These are phyloP conservation scores for Montipora cactus DNA, from an alignment of 64 coral and sea anemone genomes.

Conservation along the genomic window DNA sequence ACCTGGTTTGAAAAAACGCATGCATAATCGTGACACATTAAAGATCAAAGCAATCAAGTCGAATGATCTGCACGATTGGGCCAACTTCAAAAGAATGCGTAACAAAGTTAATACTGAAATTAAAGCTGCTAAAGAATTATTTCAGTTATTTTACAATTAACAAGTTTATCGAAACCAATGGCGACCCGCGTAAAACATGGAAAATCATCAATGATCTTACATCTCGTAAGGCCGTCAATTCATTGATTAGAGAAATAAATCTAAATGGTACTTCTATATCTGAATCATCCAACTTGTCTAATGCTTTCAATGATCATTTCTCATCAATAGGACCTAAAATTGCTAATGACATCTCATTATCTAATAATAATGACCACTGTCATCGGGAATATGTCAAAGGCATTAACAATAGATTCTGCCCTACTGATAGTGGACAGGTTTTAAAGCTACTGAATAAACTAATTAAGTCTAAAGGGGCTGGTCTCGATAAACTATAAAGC, in stretches of 20 bases:
- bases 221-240: background rate
- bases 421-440: slow-evolving; percentile 16
- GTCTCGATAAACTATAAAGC: slow-evolving; percentile 19
- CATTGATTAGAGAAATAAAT: slow-evolving; percentile 1
- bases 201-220: too few species aligned
- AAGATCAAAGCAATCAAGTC: slow-evolving; percentile 66
- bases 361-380: background rate
- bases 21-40: slow-evolving; percentile 57
- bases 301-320: slow-evolving; percentile 7
- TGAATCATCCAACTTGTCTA: background rate
- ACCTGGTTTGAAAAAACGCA: slow-evolving; percentile 30
- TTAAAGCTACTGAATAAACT: slow-evolving; percentile 38
- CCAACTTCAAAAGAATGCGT: slow-evolving; percentile 20
- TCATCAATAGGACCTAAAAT: background rate
- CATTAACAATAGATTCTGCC: slow-evolving; percentile 22
- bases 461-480: slow-evolving; percentile 43
- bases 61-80: slow-evolving; percentile 52
- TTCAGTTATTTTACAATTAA: background rate
- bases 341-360: background rate
- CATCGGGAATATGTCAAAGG: slow-evolving; percentile 19
- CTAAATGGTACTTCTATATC: slow-evolving; percentile 7
- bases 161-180: background rate
- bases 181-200: slow-evolving; percentile 6
- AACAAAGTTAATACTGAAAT: slow-evolving; percentile 10
- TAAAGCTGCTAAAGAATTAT: background rate